phyloP scores from a whole-genome alignment of 2,797 vertebrate species.

The Austrolebias charrua region DNA sequence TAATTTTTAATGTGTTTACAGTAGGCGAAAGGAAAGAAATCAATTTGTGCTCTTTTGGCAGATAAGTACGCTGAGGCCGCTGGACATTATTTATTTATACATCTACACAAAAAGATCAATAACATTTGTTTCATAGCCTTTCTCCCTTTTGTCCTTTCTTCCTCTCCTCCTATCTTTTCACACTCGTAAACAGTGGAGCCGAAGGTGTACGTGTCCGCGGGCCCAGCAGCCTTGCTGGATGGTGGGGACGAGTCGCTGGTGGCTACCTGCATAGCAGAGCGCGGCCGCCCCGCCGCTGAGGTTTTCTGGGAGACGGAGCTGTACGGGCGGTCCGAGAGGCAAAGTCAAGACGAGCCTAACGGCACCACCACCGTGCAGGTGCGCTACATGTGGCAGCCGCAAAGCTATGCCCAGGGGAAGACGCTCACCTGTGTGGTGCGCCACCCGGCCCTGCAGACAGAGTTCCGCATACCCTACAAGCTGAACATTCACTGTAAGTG shows the following conservation, averaged over 20 bases:
- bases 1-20: constrained; percentile 65
- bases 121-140: constrained; percentile 60
- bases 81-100: constrained; percentile 73
- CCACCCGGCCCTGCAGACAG: constrained; percentile 89
- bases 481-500: constrained; percentile 95
- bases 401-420: constrained; percentile 87
- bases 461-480: constrained; percentile 83
- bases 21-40: constrained; percentile 60
- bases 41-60: constrained; percentile 55
- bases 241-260: constrained; percentile 87
- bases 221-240: constrained; percentile 85
- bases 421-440: constrained; percentile 90
- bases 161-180: neutral
- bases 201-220: constrained; percentile 87
- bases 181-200: constrained; percentile 85
- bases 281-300: constrained; percentile 87
- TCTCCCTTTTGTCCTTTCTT: constrained; percentile 39
- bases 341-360: constrained; percentile 81
- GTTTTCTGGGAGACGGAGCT: constrained; percentile 90
- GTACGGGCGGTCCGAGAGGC: constrained; percentile 82
- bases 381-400: constrained; percentile 86
- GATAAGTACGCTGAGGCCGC: constrained; percentile 46
- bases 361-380: constrained; percentile 86
- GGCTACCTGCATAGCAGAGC: constrained; percentile 93
- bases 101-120: constrained; percentile 57